Evolutionary conservation across 2,888 invertebrate genomes (phyloP), one percentile per base, ranked within the genome.

Genomic region (Tipula unca): DNA sequence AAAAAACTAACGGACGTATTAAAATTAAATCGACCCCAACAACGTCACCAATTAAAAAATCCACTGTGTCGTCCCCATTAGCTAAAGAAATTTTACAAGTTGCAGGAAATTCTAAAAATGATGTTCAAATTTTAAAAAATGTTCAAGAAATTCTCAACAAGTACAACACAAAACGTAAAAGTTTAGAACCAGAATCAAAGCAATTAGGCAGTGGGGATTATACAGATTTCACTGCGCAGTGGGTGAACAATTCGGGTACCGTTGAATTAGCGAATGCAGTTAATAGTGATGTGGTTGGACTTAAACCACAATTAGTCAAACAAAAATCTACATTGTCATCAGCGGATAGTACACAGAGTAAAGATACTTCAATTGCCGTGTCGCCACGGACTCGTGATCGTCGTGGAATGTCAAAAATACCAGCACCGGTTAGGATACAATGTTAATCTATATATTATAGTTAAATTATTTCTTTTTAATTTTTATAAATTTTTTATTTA

Each of bases 191-290:
- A n/a, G 93, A 93, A 1, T 69, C 69, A n/a, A 69, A 69, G 10
- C 69, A 69, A 25, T 13, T 69, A 20, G 69, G 25, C 14, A 25
- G 69, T 25, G 69, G 69, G 10, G 93, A 94, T 85, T 94, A 93
- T 85, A 93, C 94, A 87, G 94, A 95, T 87, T 93, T 94, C 89
- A 94, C 95, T 6, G 93, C 94, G 32, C 94, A 94, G 13, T 94
- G 95, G 95, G 94, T 95, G 36, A 94, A 94, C 91, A 94, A 94
- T 87, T 94, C 94, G 89, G 94, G 94, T 0, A 94, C 93, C 87
- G 89, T 94, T 85, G 93, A 93, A 87, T 90, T 93, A 85, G 93
- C 93, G 17, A 92, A 92, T 82, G 93, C 93, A 86, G 93, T 90
- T 69, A 10, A 25, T 2, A 10, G 25, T 69, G 25, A 69, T 25